These are phyloP conservation scores for Tetraneura akinire DNA, from an alignment of 1,140 invertebrate genomes.

Conservation along the genomic window DNA sequence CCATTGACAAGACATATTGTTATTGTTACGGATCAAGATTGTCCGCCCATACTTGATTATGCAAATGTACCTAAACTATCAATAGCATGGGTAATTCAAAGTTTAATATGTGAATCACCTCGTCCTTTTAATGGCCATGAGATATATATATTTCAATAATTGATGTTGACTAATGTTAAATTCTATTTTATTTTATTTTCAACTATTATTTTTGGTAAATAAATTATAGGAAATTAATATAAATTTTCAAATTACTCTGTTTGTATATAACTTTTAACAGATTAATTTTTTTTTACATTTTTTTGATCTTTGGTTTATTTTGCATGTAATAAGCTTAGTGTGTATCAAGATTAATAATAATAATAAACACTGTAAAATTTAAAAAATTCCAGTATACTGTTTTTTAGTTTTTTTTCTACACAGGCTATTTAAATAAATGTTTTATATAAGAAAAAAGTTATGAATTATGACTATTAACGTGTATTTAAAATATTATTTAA, in stretches of 20 bases:
- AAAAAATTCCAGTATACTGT: too few relatives aligned
- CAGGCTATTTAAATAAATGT: too few relatives aligned
- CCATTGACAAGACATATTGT: slow-evolving; percentile 20
- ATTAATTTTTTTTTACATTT: too few relatives aligned
- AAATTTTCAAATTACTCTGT: neutral
- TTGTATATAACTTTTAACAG: too few relatives aligned
- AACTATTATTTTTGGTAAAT: neutral
- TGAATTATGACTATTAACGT: too few relatives aligned
- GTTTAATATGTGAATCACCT: slow-evolving; percentile 36
- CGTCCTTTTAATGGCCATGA: slow-evolving; percentile 32
- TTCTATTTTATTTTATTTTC: too few relatives aligned
- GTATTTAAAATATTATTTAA: too few relatives aligned
- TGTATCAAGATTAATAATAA: too few relatives aligned
- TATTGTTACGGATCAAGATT: slow-evolving; percentile 8
- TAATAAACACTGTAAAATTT: too few relatives aligned
- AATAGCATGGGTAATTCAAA: slow-evolving; percentile 21
- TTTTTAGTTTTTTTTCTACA: too few relatives aligned
- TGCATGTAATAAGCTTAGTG: neutral
- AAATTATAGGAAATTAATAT: neutral
- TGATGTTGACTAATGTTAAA: neutral
- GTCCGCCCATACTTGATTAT: neutral
- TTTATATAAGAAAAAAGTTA: too few relatives aligned
- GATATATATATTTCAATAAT: slow-evolving; percentile 1
- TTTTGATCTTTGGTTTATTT: neutral
- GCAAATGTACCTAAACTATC: slow-evolving; percentile 18